phyloP scores from a whole-genome alignment of 2,797 vertebrate species.

The Champsocephalus gunnari region DNA sequence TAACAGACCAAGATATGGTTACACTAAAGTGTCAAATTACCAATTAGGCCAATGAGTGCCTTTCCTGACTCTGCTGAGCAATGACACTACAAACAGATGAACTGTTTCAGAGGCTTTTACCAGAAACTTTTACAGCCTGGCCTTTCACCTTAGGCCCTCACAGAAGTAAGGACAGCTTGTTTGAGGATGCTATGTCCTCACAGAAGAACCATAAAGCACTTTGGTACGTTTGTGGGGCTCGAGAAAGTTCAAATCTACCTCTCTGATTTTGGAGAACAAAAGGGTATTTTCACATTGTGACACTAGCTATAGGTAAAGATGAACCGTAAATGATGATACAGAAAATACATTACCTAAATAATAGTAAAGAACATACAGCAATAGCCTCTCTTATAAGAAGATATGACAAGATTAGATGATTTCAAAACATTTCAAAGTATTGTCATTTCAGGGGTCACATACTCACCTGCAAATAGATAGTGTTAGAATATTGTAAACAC shows the following conservation, averaged over 20 bases:
- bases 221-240: slow-evolving; percentile 25
- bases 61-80: slow-evolving; percentile 54
- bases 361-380: too few relatives aligned
- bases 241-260: slow-evolving; percentile 6
- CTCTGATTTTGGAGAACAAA: slow-evolving; percentile 16
- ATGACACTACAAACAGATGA: slow-evolving; percentile 70
- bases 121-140: slow-evolving; percentile 73
- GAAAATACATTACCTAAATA: too few relatives aligned
- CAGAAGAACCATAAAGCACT: slow-evolving; percentile 18
- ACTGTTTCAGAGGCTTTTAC: slow-evolving; percentile 71
- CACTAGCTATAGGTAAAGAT: background rate
- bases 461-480: background rate
- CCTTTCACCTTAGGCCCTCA: slow-evolving; percentile 70
- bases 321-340: background rate
- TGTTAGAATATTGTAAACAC: slow-evolving; percentile 7
- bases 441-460: background rate
- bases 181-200: slow-evolving; percentile 40
- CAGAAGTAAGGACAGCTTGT: slow-evolving; percentile 60
- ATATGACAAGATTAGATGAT: too few relatives aligned
- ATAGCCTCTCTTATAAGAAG: too few relatives aligned
- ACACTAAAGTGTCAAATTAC: slow-evolving; percentile 75
- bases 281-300: background rate
- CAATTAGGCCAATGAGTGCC: slow-evolving; percentile 74
- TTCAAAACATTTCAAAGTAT: too few relatives aligned
- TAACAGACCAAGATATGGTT: slow-evolving; percentile 70